Base-by-base conservation (phyloP, 2,888 invertebrate species). In the Acanthosepion pharaonis region DNA sequence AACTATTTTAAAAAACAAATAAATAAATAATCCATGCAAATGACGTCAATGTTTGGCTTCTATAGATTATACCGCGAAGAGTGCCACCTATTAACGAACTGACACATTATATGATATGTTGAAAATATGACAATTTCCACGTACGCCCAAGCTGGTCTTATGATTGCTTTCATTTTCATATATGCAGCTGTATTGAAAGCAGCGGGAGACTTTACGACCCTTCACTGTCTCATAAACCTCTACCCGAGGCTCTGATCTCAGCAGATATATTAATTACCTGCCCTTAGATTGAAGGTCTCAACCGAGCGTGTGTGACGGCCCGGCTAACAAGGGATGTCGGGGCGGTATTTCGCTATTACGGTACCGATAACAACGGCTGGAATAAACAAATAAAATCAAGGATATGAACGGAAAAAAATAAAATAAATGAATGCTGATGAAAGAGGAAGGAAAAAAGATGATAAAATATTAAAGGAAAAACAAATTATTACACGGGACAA, bases 211-310 rank as follows among this genome's bases (percentile, higher is more conserved):
- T 78, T 78, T 78, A 78, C 78, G 78, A 78, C 78, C 78, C 78
- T 78, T 78, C n/a, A 33, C 78, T 78, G 78, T 78, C 78, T 78
- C 78, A 78, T 78, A 78, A 78, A 78, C 78, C n/a, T 78, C 78
- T 18, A 78, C 78, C 78, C 78, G 78, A 78, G 78, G 78, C 78
- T 78, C 9, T 78, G 78, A 78, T 78, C 78, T n/a, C 11, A 78
- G 78, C 15, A 78, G 78, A 78, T 78, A 78, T 33, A 78, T 78
- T 78, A 78, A 78, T 78, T 78, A 78, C n/a, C 78, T 78, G 78
- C 78, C 78, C 78, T 78, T 78, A 78, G 78, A 78, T 78, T 78
- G 78, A 78, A 78, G 78, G 78, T 78, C 78, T 78, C n/a, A 78
- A 33, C 78, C 78, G 78, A 78, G n/a, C n/a, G n/a, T n/a, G 78